These are phyloP conservation scores for Drosophila differens DNA, from an alignment of 2,888 invertebrate species.

Conservation along the genomic window DNA sequence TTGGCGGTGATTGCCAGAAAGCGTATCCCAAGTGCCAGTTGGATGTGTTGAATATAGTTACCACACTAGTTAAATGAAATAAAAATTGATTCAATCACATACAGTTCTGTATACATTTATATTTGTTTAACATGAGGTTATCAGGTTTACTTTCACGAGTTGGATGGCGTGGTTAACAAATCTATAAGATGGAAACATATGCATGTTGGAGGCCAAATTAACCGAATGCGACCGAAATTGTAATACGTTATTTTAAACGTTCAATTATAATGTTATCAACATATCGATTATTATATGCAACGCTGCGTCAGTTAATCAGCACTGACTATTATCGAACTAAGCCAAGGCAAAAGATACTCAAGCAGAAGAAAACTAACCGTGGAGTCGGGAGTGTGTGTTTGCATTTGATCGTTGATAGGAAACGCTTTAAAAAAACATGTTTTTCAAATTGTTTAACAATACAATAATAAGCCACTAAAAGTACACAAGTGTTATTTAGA, in stretches of 20 bases:
- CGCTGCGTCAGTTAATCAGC: neutral
- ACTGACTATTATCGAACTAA: neutral
- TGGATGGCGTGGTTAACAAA: neutral
- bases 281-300: neutral
- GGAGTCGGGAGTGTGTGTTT: neutral
- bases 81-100: conserved; percentile 14
- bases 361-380: neutral
- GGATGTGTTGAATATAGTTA: conserved; percentile 71
- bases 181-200: neutral
- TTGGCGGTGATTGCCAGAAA: conserved; percentile 79
- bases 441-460: neutral
- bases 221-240: neutral
- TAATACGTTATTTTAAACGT: neutral
- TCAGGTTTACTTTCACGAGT: neutral
- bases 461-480: neutral
- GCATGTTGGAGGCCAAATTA: neutral
- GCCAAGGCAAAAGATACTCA: neutral
- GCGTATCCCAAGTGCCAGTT: conserved; percentile 80
- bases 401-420: neutral
- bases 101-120: neutral
- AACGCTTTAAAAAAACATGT: neutral
- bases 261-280: neutral
- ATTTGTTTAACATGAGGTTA: neutral
- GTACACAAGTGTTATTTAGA: neutral
- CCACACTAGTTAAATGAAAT: conserved; percentile 66